Evolutionary conservation across 2,888 invertebrate species (phyloP).

Genomic region (Punctoribates punctum): DNA sequence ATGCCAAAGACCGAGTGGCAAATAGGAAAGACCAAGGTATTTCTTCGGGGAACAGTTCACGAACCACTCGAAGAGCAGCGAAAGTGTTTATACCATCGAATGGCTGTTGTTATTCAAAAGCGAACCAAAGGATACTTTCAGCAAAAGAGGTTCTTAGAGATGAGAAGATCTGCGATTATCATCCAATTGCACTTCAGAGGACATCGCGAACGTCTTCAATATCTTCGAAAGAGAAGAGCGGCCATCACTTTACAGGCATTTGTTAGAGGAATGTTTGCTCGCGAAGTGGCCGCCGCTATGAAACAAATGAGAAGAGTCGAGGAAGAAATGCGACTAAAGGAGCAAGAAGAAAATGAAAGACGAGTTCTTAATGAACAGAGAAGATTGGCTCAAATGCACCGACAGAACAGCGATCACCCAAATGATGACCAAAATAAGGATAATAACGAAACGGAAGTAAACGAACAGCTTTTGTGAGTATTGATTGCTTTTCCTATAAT

Average conservation of each 20-base stretch:
- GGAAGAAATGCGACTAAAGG: conserved; percentile 49
- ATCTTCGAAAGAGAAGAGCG: conserved; percentile 74
- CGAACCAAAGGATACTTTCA: conserved; percentile 65
- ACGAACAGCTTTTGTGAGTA: conserved; percentile 51
- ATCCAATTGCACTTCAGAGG: conserved; percentile 81
- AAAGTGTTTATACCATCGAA: conserved; percentile 65
- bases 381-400: conserved; percentile 53
- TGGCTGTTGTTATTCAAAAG: conserved; percentile 72
- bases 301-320: conserved; percentile 64
- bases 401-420: conserved; percentile 50
- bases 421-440: conserved; percentile 57
- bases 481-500: conserved; percentile 11
- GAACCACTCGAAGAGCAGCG: conserved; percentile 77
- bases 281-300: conserved; percentile 71
- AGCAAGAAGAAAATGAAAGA: conserved; percentile 52
- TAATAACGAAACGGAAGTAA: conserved; percentile 58
- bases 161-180: conserved; percentile 65
- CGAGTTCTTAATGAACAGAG: conserved; percentile 70
- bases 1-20: conserved; percentile 78
- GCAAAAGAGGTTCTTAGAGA: conserved; percentile 65
- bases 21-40: conserved; percentile 75
- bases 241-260: conserved; percentile 77
- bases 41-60: conserved; percentile 74
- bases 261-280: conserved; percentile 79
- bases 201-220: conserved; percentile 76